phyloP scores from a whole-genome alignment of 2,888 invertebrate genomes.

The Catotricha subobsoleta region DNA sequence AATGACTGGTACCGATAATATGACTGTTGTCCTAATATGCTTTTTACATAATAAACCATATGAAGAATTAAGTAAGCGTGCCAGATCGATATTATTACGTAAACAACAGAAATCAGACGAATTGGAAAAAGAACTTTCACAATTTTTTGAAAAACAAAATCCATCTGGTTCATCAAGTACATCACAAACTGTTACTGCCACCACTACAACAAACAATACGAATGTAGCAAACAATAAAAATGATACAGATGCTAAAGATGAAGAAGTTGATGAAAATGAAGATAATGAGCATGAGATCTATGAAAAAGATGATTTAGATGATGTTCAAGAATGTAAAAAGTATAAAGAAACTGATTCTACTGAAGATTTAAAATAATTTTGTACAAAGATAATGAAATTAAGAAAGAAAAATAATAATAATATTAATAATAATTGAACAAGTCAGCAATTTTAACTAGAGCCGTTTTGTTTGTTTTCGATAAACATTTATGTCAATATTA shows the following conservation, averaged over 20 bases:
- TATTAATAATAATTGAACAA: too few species aligned
- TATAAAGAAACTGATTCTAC: neutral
- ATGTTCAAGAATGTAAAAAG: conserved; percentile 2
- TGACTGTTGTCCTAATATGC: conserved; percentile 88
- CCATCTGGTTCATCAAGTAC: neutral
- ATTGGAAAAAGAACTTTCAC: neutral
- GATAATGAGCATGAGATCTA: neutral
- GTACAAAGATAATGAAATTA: neutral
- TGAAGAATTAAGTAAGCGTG: conserved; percentile 17
- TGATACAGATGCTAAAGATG: neutral
- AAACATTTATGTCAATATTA: too few species aligned
- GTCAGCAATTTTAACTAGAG: too few species aligned
- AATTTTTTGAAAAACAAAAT: neutral
- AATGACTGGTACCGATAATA: conserved; percentile 97
- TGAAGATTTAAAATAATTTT: neutral
- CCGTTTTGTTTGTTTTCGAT: too few species aligned
- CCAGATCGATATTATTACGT: too few species aligned
- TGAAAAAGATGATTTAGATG: neutral
- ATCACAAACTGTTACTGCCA: neutral
- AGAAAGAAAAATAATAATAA: too few species aligned
- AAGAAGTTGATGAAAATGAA: neutral
- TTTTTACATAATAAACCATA: conserved; percentile 33
- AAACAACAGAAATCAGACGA: neutral
- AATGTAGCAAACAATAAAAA: neutral
- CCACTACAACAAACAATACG: too few species aligned